phyloP scores from a whole-genome alignment of 2,888 invertebrate species.

The Trichopoda pennipes region DNA sequence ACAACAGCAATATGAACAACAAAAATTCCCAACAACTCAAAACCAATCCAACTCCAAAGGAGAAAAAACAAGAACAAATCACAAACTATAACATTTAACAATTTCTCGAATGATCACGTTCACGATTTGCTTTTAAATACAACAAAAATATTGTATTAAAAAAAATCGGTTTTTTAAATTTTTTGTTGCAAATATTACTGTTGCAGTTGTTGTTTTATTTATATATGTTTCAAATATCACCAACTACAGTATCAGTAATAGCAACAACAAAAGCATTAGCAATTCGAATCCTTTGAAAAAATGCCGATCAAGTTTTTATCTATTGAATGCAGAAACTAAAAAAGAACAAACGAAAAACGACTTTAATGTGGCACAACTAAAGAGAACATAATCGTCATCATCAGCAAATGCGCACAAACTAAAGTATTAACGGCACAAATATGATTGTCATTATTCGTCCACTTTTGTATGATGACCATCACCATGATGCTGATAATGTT shows the following conservation, averaged over 20 bases:
- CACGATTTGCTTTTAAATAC: constrained; percentile 65
- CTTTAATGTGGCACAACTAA: constrained; percentile 45
- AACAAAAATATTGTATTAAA: constrained; percentile 61
- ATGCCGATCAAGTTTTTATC: constrained; percentile 72
- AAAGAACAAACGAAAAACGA: background rate
- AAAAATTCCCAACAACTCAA: background rate
- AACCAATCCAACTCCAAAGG: constrained; percentile 1
- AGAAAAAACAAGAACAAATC: constrained; percentile 16
- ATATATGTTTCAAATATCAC: constrained; percentile 60
- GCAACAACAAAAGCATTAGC: constrained; percentile 48
- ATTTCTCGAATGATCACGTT: constrained; percentile 67
- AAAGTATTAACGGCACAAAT: constrained; percentile 53
- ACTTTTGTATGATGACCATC: constrained; percentile 34
- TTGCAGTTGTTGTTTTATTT: constrained; percentile 52
- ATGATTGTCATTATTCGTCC: constrained; percentile 52
- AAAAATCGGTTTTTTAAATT: constrained; percentile 24
- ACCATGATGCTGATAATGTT: constrained; percentile 20
- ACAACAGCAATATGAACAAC: constrained; percentile 21
- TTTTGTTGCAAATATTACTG: constrained; percentile 32
- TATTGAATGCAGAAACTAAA: constrained; percentile 67
- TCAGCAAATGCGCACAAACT: constrained; percentile 40
- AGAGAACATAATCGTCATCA: constrained; percentile 60
- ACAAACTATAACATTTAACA: constrained; percentile 60
- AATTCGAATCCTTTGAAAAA: constrained; percentile 63
- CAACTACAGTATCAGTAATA: constrained; percentile 60